Conservation (phyloP, 2,888 invertebrate genomes). For the Heterodera filipjevi region DNA sequence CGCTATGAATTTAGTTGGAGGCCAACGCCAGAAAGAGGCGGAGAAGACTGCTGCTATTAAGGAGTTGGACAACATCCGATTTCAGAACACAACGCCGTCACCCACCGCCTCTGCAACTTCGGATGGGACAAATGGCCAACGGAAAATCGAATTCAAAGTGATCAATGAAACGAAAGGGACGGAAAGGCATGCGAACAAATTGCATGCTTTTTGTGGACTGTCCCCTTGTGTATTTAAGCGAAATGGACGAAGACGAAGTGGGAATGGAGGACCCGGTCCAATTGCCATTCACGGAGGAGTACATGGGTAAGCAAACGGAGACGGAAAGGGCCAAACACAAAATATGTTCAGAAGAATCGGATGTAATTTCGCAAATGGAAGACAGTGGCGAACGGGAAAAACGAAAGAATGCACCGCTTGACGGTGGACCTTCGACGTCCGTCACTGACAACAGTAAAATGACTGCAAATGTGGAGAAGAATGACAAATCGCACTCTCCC, state of each 20-base stretch:
- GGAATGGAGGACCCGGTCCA: conserved; percentile 40
- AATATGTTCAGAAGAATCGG: conserved; percentile 14
- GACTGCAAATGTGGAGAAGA: not conserved
- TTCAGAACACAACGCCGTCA: conserved; percentile 22
- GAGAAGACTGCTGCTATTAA: conserved; percentile 15
- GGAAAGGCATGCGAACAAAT: not conserved
- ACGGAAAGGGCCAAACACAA: not conserved
- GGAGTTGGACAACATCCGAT: conserved; percentile 25
- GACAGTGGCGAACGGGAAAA: not conserved
- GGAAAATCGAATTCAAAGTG: not conserved
- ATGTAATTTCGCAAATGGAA: not conserved
- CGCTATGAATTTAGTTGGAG: conserved; percentile 6
- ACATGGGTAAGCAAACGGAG: conserved; percentile 30
- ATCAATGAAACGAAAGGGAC: not conserved
- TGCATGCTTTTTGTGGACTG: not conserved
- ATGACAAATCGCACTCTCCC: not conserved
- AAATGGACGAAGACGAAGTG: conserved; percentile 47
- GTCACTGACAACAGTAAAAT: not conserved
- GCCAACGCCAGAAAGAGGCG: not conserved
- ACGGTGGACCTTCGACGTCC: not conserved
- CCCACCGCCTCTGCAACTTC: not conserved
- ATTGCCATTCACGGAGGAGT: conserved; percentile 43
- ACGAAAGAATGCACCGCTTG: not conserved
- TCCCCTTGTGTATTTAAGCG: not conserved
- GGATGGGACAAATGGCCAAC: conserved; percentile 1